phyloP scores from a whole-genome alignment of 1,140 invertebrate genomes.

The Drosophila yakuba region DNA sequence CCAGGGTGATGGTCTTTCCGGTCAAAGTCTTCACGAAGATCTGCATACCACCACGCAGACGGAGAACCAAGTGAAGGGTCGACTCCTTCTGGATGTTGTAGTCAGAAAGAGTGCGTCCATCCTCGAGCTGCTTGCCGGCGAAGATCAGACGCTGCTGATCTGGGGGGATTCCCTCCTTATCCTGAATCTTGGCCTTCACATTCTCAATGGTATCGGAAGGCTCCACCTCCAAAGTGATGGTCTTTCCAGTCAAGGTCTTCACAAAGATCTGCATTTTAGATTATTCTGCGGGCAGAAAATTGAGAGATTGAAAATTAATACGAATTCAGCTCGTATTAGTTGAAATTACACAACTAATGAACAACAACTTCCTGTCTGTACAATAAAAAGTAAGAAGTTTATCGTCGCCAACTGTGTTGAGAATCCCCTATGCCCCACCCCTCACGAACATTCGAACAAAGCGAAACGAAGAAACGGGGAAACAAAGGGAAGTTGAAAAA shows the following conservation, averaged over 20 bases:
- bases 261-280: conserved; percentile 85
- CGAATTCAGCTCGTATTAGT: conserved; percentile 21
- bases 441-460: background rate
- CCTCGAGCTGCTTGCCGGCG: conserved; percentile 88
- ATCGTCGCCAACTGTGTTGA: conserved; percentile 10
- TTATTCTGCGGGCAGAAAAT: conserved; percentile 54
- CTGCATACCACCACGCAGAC: conserved; percentile 87
- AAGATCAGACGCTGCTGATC: conserved; percentile 86
- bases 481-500: conserved; percentile 15
- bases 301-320: conserved; percentile 14
- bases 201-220: conserved; percentile 90
- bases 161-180: conserved; percentile 88
- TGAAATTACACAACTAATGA: conserved; percentile 17
- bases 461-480: conserved; percentile 7
- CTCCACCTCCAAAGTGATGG: conserved; percentile 92
- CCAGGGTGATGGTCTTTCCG: conserved; percentile 95
- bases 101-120: conserved; percentile 86
- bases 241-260: conserved; percentile 96
- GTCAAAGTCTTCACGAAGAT: conserved; percentile 94
- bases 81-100: conserved; percentile 88
- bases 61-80: conserved; percentile 88
- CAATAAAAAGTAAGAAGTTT: background rate
- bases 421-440: background rate
- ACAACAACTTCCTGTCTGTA: background rate
- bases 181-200: conserved; percentile 90